Evolutionary conservation across 1,140 invertebrate species (phyloP), one percentile per base, ranked within the genome.

Genomic region (Diploscapter pachys): DNA sequence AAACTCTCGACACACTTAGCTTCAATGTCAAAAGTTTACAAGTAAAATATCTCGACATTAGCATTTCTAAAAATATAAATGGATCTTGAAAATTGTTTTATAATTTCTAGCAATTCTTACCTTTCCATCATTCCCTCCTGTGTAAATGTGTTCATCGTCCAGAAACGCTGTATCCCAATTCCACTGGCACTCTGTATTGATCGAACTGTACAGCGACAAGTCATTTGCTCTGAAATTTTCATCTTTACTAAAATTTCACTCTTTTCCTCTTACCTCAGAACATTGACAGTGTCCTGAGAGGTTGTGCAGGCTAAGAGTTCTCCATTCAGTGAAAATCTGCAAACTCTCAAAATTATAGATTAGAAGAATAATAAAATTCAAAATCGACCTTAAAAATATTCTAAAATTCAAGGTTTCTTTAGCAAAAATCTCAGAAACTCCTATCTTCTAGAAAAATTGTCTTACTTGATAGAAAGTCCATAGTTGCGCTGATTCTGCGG

Each of bases 121-220:
- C 6, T n/a, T 5, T 55, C 31, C 5, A 5, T 55, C 66, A n/a
- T 68, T 8, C 49, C 57, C 11, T 68, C 66, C 5, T 9, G 11
- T 13, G 66, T 68, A 48, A 68, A 52, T 51, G 56, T 13, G 48
- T 1, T 31, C 31, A 31, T 31, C 31, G 31, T 31, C 31, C 31
- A 31, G 31, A 31, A 31, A 31, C 31, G 31, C 31, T 31, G 66
- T 68, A 54, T 68, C 66, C 66, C 66, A 68, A 48, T 68, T 68
- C 66, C 66, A 68, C 52, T 68, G 52, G 66, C 66, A 68, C 52
- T 68, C 66, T 9, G 31, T 31, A 31, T 31, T 31, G 31, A 31
- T 31, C 31, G 31, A 31, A 31, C 31, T 31, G 31, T 31, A 31
- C 31, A 31, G 31, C 0, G 31, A 31, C 31, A 31, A 31, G 31